Evolutionary conservation across 2,113 vertebrate species (phyloP).

Genomic region (Promerops cafer): DNA sequence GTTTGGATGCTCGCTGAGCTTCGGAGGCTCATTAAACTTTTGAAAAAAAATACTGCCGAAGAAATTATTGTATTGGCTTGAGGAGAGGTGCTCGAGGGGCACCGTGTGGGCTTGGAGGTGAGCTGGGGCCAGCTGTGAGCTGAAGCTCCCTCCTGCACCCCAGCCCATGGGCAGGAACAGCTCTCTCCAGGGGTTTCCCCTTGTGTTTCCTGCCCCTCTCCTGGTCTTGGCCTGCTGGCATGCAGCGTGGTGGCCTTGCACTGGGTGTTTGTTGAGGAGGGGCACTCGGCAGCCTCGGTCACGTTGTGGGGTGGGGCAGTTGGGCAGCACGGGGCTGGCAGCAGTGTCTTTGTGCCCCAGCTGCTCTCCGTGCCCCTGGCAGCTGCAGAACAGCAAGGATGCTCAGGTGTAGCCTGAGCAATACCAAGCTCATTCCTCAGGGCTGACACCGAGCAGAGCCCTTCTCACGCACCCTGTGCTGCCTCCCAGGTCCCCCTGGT

Average conservation of each 20-base stretch:
- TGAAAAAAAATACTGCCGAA: neutral
- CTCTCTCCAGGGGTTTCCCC: rapidly evolving
- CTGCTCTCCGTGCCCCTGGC: neutral
- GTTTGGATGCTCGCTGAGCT: neutral
- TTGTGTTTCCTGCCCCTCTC: neutral
- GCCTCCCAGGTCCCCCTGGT: neutral
- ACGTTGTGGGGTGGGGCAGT: rapidly evolving
- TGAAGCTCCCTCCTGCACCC: neutral
- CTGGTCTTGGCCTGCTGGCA: neutral
- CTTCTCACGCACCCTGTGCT: neutral
- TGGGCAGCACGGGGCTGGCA: neutral
- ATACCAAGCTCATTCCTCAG: rapidly evolving
- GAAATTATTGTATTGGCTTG: rapidly evolving
- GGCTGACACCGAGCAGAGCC: rapidly evolving
- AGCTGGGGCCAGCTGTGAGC: neutral
- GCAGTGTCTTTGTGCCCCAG: neutral
- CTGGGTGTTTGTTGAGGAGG: neutral
- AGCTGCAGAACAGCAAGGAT: neutral
- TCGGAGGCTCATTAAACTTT: rapidly evolving
- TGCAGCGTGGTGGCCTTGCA: neutral
- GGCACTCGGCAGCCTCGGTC: rapidly evolving
- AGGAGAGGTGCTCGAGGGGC: neutral
- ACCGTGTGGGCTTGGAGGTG: rapidly evolving
- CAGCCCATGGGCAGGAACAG: rapidly evolving
- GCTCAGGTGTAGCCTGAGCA: rapidly evolving